Base-by-base conservation (phyloP, 2,888 invertebrate species). In the Parelbella ahira region DNA sequence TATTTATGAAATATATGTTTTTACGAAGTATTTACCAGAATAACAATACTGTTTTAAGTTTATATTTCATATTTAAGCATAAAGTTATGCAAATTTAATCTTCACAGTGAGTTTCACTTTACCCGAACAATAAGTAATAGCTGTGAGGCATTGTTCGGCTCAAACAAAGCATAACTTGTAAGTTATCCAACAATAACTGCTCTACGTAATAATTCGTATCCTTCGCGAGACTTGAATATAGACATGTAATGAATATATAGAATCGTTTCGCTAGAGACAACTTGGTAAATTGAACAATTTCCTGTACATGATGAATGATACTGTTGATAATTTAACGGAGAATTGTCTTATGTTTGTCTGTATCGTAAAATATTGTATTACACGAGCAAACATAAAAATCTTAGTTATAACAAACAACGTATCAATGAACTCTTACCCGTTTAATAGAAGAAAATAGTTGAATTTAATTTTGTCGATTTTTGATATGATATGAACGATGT, bases 121-220 rank as follows among this genome's bases (percentile, higher is more conserved):
- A 21, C 28, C 12, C 7, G 27, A 29, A 29, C 18, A 25, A 36
- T 29, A 37, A 37, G 37, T 37, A 37, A 29, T 29, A 28, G 27
- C 28, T 8, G 7, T 18, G 9, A 30, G 30, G 24, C 24, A 39
- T 39, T 32, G 39, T 39, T 32, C 32, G 8, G 18, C 20, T 25
- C 20, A 28, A 24, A 47, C 43, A 46, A 38, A 38, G 38, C 34
- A 21, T 32, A 39, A 32, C 39, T 39, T 32, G 39, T 39, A 39
- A n/a, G 30, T 32, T 30, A 39, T 33, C 18, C 19, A 19, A 39
- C 39, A 32, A 39, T 39, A 39, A 25, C 32, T 25, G 15, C 15
- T 20, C 13, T 29, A 32, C 11, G 25, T 11, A 39, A 39, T 38
- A 23, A 23, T 30, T 39, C 37, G 28, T 20, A 29, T 23, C 38